phyloP scores from a whole-genome alignment of 1,140 invertebrate species.

The Ladona fulva region DNA sequence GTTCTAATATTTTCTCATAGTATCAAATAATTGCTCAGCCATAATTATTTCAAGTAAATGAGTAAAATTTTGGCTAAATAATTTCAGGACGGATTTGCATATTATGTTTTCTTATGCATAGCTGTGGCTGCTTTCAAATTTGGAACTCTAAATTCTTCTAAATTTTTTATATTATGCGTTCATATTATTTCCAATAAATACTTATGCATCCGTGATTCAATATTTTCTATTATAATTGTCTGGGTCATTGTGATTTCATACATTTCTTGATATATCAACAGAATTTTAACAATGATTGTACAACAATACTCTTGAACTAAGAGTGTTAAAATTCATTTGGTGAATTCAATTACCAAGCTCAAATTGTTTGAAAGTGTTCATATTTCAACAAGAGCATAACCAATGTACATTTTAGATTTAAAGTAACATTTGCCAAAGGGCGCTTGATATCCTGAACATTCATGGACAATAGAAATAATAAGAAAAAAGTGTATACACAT shows the following conservation, averaged over 20 bases:
- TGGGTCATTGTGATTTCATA: background rate
- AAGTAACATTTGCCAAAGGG: background rate
- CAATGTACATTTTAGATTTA: background rate
- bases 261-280: background rate
- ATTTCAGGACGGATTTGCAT: too few relatives aligned
- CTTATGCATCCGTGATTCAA: too few relatives aligned
- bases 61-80: too few relatives aligned
- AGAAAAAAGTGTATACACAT: background rate
- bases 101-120: too few relatives aligned
- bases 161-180: too few relatives aligned
- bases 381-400: slow-evolving; percentile 1
- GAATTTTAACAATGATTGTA: slow-evolving; percentile 8
- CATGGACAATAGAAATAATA: background rate
- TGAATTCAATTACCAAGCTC: background rate
- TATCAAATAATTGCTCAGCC: too few relatives aligned
- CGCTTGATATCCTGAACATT: background rate
- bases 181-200: too few relatives aligned
- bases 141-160: too few relatives aligned
- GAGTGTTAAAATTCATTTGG: background rate
- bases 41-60: too few relatives aligned
- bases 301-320: slow-evolving; percentile 10
- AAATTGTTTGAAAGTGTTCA: background rate
- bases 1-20: too few relatives aligned
- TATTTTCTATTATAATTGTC: too few relatives aligned
- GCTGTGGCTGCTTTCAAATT: too few relatives aligned